Evolutionary conservation across 1,140 invertebrate genomes (phyloP).

Genomic region (Euwallacea fornicatus): DNA sequence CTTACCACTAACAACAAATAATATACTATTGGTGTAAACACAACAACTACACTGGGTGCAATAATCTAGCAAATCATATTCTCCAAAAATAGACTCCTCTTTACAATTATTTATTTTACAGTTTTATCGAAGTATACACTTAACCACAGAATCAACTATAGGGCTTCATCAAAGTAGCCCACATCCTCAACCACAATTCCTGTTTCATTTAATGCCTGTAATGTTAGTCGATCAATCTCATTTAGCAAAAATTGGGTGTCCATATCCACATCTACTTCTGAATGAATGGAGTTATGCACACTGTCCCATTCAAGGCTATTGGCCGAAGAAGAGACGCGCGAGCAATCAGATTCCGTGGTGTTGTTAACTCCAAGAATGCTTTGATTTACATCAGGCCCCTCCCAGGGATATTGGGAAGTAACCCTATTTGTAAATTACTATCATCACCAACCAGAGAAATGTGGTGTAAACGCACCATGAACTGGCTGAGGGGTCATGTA

Average conservation of each 20-base stretch:
- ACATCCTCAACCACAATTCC: slow-evolving; percentile 41
- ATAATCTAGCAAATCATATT: no score
- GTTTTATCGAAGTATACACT: background rate
- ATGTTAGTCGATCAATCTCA: slow-evolving; percentile 59
- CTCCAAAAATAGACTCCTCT: no score
- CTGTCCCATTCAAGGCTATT: slow-evolving; percentile 63
- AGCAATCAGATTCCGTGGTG: slow-evolving; percentile 55
- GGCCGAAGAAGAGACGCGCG: slow-evolving; percentile 58
- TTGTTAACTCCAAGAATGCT: slow-evolving; percentile 25
- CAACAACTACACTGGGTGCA: no score
- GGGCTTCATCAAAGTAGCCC: slow-evolving; percentile 27
- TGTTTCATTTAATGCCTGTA: slow-evolving; percentile 58
- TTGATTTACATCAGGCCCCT: slow-evolving; percentile 9
- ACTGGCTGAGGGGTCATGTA: slow-evolving; percentile 49
- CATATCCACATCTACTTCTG: slow-evolving; percentile 55
- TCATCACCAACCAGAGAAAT: no score
- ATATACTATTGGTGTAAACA: no score
- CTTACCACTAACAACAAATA: background rate
- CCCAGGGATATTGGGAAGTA: slow-evolving; percentile 29
- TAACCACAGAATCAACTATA: slow-evolving; percentile 14
- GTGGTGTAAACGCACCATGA: slow-evolving; percentile 45
- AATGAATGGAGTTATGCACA: slow-evolving; percentile 53
- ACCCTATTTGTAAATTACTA: slow-evolving; percentile 15
- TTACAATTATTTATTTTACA: no score
- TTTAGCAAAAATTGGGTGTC: slow-evolving; percentile 59